Evolutionary conservation across 2,113 vertebrate genomes (phyloP), one percentile per base, ranked within the genome.

Genomic region (Psilopogon haemacephalus): DNA sequence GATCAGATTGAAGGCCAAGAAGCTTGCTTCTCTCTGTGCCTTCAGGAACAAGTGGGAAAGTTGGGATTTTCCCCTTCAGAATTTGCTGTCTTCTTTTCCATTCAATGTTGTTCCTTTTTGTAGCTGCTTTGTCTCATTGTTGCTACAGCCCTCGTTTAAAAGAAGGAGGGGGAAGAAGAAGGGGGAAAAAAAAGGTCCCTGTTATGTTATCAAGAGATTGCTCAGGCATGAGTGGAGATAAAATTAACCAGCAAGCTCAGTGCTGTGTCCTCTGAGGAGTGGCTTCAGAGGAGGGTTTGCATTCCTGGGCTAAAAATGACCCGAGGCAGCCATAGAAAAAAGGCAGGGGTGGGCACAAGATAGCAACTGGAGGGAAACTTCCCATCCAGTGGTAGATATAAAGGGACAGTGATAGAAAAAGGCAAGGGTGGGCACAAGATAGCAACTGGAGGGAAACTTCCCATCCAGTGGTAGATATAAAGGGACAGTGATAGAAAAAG

Each of bases 171-270:
- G 24, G 38, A 9, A 20, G 46, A 20, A 20, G 38, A 9, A 23
- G 24, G 27, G 52, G 52, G 20, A 32, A 4, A 10, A 18, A 32
- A 77, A 86, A 82, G 78, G 70, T 14, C 40, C n/a, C 54, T 60
- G n/a, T 86, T 69, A 33, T 5, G 21, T 85, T 92, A 92, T 93
- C 76, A 54, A 69, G 86, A 81, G 71, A 20, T 71, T 94, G 48
- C 76, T 95, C 50, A 65, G 89, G 77, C 74, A 40, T 93, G 88
- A 62, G 73, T 73, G 30, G 70, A 89, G 92, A 88, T 93, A 94
- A 88, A 89, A 94, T 88, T 86, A 93, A 64, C 80, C 32, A 56
- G 24, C 73, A 69, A 86, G 84, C 80, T n/a, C 50, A 32, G 73
- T 62, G 59, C 59, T 82, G 30, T 80, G 63, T 46, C 64, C 59